A percentile compares a stretch with the other conserved stretches of the same genome.
Conservation (phyloP, 1,140 invertebrate species). For the Cotesia typhae region DNA sequence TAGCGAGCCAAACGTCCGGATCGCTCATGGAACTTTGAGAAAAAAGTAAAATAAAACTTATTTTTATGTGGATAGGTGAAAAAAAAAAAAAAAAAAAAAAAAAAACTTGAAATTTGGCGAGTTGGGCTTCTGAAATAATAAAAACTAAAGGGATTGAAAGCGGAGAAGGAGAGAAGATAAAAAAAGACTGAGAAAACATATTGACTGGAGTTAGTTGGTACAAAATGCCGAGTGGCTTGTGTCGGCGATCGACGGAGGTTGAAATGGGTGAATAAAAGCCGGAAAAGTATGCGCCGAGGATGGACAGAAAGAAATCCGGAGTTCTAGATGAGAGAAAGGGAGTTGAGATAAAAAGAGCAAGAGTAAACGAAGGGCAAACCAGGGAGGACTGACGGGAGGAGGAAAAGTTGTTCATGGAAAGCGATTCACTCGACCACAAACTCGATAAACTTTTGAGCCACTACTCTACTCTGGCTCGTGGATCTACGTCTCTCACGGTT, state of each 20-base stretch:
- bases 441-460: constrained; percentile 58
- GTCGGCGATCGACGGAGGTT: constrained; percentile 23
- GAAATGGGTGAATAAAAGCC: constrained; percentile 55
- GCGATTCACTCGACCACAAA: constrained; percentile 57
- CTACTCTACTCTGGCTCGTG: not conserved
- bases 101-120: constrained; percentile 1
- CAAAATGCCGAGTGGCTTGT: constrained; percentile 30
- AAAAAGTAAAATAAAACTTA: not conserved
- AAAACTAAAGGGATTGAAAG: constrained; percentile 37
- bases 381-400: constrained; percentile 34
- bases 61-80: not conserved
- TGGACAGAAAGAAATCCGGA: constrained; percentile 37
- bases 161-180: constrained; percentile 37
- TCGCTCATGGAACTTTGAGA: not conserved
- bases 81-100: not conserved
- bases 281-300: constrained; percentile 27
- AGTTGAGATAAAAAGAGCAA: constrained; percentile 29
- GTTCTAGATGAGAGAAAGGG: too few species aligned
- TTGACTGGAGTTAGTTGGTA: constrained; percentile 27
- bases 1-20: constrained; percentile 16
- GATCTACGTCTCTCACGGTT: constrained; percentile 47
- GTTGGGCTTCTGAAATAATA: not conserved
- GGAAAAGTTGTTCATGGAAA: constrained; percentile 57
- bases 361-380: constrained; percentile 30
- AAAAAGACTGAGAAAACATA: constrained; percentile 40